Conservation (phyloP, 2,888 invertebrate genomes). For the Agriopis marginaria region DNA sequence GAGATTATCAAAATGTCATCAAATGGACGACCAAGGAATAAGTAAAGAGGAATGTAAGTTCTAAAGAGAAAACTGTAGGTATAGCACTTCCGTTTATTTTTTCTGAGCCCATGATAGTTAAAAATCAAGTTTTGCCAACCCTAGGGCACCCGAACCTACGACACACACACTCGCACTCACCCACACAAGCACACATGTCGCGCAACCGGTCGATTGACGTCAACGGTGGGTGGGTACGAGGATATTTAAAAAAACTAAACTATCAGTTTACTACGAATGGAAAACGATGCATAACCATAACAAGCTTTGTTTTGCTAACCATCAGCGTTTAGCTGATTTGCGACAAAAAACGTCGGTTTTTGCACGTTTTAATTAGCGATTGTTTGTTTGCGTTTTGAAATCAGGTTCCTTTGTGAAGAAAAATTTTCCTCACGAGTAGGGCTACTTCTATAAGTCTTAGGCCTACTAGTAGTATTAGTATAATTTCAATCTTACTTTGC, state of each 20-base stretch:
- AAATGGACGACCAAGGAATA: too few relatives aligned
- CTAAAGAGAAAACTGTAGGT: too few relatives aligned
- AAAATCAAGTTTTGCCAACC: slow-evolving; percentile 17
- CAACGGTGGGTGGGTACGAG: slow-evolving; percentile 75
- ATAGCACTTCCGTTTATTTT: too few relatives aligned
- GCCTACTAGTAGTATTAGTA: too few relatives aligned
- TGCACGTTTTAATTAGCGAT: slow-evolving; percentile 25
- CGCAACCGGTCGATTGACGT: slow-evolving; percentile 81
- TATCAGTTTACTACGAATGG: slow-evolving; percentile 76
- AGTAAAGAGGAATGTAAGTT: too few relatives aligned
- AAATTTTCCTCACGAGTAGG: neutral
- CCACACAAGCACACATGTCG: slow-evolving; percentile 54
- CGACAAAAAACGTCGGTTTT: slow-evolving; percentile 27
- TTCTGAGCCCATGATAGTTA: neutral
- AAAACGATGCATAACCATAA: slow-evolving; percentile 71
- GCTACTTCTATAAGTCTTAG: too few relatives aligned
- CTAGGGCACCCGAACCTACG: slow-evolving; percentile 21
- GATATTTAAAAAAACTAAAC: slow-evolving; percentile 75
- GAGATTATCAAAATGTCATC: too few relatives aligned
- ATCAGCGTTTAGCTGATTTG: slow-evolving; percentile 50
- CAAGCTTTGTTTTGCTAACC: slow-evolving; percentile 69
- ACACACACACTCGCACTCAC: slow-evolving; percentile 32
- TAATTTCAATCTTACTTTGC: too few relatives aligned
- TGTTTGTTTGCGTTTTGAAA: slow-evolving; percentile 19
- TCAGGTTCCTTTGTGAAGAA: neutral